Evolutionary conservation across 2,113 vertebrate genomes (phyloP), one percentile per base, ranked within the genome.

Genomic region (Corythornis cristatus): DNA sequence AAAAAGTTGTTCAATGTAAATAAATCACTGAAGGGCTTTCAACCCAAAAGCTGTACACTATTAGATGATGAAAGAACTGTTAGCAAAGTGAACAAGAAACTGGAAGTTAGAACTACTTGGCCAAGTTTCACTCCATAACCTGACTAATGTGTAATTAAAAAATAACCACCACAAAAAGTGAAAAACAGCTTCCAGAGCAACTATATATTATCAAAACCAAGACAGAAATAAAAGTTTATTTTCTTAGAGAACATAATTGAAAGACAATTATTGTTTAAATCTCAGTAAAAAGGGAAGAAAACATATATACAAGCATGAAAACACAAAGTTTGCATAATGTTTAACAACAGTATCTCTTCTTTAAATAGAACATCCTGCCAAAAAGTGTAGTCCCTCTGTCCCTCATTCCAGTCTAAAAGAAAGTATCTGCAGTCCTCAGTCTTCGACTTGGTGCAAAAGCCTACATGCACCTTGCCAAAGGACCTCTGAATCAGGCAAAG

Each of bases 141-240:
- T 29, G 51, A 76, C 53, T 33, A 89, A 82, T 9, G 25, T 73
- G 45, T 37, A 89, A 89, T 90, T 93, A 86, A 86, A 93, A 90
- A 93, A 70, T 19, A 87, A 90, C 42, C 54, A 85, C 35, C 61
- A 81, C 7, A 76, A 84, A 90, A 19, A 68, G 11, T 33, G 23
- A 91, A 94, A 93, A 95, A 7, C 46, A 90, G 57, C 18, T 96
- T 95, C 48, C 80, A 92, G 58, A 68, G 67, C 16, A 87, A 95
- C 90, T 65, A 73, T 23, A 65, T 72, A 37, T 13, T 76, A 89
- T 73, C 45, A 85, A 25, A 43, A 90, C 26, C 50, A 83, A 73
- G 42, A 78, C 15, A 82, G 43, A 88, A 86, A 48, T 48, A 16
- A 46, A 77, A 62, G 29, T 12, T 15, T 2, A 12, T 74, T 80